A percentile compares a stretch with the other conserved stretches of the same genome.
These are phyloP conservation scores for Gambusia affinis DNA, from an alignment of 2,113 vertebrate species.

Conservation along the genomic window DNA sequence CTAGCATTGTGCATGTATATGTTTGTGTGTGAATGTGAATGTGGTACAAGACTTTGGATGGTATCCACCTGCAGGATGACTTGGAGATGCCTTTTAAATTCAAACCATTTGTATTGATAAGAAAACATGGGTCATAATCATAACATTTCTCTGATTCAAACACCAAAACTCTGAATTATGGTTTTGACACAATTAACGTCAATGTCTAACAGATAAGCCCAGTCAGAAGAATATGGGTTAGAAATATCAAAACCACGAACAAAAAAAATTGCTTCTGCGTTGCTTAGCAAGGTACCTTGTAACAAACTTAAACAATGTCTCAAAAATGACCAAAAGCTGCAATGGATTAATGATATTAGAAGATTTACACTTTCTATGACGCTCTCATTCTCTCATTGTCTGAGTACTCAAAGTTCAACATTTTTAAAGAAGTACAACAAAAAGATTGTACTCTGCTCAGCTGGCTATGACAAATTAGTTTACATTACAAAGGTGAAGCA, in stretches of 20 bases:
- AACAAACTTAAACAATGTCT: background rate
- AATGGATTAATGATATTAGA: background rate
- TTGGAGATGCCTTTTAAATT: background rate
- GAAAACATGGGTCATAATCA: background rate
- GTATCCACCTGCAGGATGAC: background rate
- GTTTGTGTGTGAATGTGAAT: background rate
- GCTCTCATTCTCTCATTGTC: background rate
- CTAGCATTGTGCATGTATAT: background rate
- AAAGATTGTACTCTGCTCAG: background rate
- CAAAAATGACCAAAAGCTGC: background rate
- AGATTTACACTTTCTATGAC: background rate
- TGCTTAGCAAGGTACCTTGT: background rate
- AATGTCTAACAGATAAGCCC: background rate
- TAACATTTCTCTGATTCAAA: background rate
- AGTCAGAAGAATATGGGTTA: background rate
- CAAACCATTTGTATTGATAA: background rate
- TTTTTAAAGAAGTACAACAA: background rate
- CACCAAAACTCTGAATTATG: background rate
- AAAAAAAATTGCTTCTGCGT: too few species aligned
- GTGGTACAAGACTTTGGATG: background rate
- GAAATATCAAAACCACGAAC: too few species aligned
- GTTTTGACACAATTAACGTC: too few species aligned
- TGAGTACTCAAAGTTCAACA: background rate
- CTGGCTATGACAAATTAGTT: background rate
- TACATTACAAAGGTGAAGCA: background rate